Conservation (phyloP, 2,797 vertebrate genomes). For the Melanotaenia nigrans region DNA sequence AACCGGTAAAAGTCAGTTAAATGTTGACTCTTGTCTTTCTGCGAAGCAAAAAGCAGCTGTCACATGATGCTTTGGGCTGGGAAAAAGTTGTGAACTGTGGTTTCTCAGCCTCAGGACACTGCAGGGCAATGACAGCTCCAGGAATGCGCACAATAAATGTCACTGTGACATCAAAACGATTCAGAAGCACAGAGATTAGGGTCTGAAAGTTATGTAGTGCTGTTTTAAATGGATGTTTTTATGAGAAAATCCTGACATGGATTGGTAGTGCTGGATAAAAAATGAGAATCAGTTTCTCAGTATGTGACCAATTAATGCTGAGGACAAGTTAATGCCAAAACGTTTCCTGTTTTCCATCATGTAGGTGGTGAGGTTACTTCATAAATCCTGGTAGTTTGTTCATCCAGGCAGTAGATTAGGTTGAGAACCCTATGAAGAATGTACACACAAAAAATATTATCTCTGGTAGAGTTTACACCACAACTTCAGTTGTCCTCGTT, state of each 20-base stretch:
- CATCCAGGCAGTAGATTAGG: neutral
- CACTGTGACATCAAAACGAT: neutral
- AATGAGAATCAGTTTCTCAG: neutral
- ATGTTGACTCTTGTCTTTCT: no score
- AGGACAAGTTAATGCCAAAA: neutral
- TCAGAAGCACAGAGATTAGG: neutral
- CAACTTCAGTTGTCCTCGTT: slow-evolving; percentile 56
- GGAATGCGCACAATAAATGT: neutral
- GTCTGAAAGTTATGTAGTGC: no score
- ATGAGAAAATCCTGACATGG: neutral
- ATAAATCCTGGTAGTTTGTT: neutral
- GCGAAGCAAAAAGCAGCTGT: no score
- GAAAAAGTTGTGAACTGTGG: no score
- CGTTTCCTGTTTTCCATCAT: no score
- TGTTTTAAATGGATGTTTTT: neutral
- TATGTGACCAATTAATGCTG: no score
- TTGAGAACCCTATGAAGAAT: neutral
- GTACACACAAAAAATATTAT: neutral
- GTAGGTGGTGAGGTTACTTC: neutral
- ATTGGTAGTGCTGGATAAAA: neutral
- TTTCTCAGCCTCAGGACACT: no score
- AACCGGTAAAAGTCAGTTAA: no score
- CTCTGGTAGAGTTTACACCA: slow-evolving; percentile 13
- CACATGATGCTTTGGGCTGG: no score
- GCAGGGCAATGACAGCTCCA: no score